phyloP scores from a whole-genome alignment of 2,113 vertebrate species.

The Nipponia nippon region DNA sequence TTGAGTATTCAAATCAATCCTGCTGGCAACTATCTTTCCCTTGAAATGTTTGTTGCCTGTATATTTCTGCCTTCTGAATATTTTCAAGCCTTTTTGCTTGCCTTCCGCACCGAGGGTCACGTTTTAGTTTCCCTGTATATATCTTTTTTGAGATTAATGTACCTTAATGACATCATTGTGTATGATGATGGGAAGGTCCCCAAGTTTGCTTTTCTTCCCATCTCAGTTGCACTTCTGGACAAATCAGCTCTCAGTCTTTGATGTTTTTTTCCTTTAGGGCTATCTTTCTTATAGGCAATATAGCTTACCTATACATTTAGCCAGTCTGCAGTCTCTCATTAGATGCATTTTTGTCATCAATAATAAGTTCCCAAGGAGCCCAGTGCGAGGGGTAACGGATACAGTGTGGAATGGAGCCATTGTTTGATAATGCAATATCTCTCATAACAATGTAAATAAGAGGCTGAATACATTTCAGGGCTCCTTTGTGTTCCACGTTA shows the following conservation, averaged over 20 bases:
- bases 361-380: conserved; percentile 53
- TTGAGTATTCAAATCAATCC: conserved; percentile 69
- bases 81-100: conserved; percentile 53
- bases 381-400: not conserved
- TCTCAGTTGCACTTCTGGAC: conserved; percentile 28
- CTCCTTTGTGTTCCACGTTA: conserved; percentile 26
- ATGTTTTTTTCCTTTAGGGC: conserved; percentile 27
- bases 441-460: conserved; percentile 53
- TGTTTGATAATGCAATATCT: conserved; percentile 29
- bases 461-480: conserved; percentile 2
- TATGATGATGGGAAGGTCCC: not conserved
- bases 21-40: conserved; percentile 69
- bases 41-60: conserved; percentile 66
- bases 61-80: conserved; percentile 60
- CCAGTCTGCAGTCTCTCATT: not conserved
- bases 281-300: conserved; percentile 23
- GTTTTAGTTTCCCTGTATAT: not conserved
- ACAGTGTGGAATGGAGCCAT: not conserved
- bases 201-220: conserved; percentile 50
- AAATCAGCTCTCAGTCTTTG: conserved; percentile 29
- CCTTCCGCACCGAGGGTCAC: not conserved
- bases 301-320: conserved; percentile 27
- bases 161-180: conserved; percentile 41
- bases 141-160: conserved; percentile 37
- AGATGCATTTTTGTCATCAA: conserved; percentile 51